Base-by-base conservation (phyloP, 2,113 vertebrate genomes). In the Syngnathus scovelli region DNA sequence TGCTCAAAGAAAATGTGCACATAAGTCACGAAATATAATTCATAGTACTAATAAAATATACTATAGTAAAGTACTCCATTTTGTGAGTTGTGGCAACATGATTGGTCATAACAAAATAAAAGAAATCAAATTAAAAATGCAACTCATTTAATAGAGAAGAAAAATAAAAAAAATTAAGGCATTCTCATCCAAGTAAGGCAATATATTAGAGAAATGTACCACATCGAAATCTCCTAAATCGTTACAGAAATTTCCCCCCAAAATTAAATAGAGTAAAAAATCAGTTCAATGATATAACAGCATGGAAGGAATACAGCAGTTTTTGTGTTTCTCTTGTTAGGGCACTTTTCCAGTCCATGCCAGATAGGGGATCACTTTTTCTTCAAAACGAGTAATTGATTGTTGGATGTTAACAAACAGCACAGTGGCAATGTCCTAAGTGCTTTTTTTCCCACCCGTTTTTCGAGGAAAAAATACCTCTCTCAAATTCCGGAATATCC, bases 391-490 rank as follows among this genome's bases (percentile, higher is more conserved):
- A 36, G 48, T 55, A 16, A 23, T 43, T 64, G 44, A 67, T 16
- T 2, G 5, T 13, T 48, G 1, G 38, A 76, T 37, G 65, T 68
- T 72, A 63, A 55, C 58, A 67, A 43, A 44, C 5, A 51, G 43
- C 1, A 64, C 8, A 74, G 19, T 46, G 39, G 15, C 56, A 60
- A 27, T 48, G 2, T 37, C 7, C 85, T 62, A 89, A 43, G 72
- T 83, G 67, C 75, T 68, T 64, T 86, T 88, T 70, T 85, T 88
- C 49, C 27, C 59, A 68, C 70, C 68, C 11, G 33, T 66, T 4
- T 43, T 41, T 1, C 65, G 52, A 56, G 92, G 94, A 10, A 85
- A 89, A 78, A 95, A 92, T 69, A 98, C 85, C 88, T 99, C 97
- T 10, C 82, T 66, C 33, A 98, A 72, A 78, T 98, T 98, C 74